phyloP scores from a whole-genome alignment of 2,888 invertebrate genomes.

The Phengaris alcon region DNA sequence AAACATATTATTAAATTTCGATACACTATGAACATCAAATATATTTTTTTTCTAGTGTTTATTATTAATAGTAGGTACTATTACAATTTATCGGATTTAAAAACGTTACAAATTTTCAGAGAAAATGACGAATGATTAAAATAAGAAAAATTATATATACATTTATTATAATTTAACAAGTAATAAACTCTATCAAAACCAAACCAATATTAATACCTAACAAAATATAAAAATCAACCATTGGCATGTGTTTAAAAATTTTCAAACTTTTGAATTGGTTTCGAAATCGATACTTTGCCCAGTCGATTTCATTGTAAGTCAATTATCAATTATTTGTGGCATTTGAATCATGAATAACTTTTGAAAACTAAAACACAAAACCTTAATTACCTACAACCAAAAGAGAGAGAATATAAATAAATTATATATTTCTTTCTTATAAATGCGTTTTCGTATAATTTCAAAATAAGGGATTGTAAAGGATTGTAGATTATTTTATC shows the following conservation, averaged over 20 bases:
- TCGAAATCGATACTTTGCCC: background rate
- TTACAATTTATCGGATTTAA: background rate
- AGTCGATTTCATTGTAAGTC: background rate
- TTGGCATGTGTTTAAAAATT: background rate
- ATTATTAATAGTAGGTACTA: background rate
- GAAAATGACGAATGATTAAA: background rate
- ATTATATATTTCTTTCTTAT: background rate
- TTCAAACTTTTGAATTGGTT: background rate
- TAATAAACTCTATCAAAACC: constrained; percentile 25
- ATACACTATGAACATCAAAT: background rate
- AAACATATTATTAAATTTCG: background rate
- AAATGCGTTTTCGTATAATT: background rate
- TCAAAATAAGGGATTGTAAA: background rate
- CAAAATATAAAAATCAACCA: constrained; percentile 8
- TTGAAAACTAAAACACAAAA: background rate
- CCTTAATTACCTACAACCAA: background rate
- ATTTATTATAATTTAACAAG: constrained; percentile 19
- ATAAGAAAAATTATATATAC: background rate
- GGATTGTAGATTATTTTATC: background rate
- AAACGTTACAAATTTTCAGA: background rate
- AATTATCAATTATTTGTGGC: background rate
- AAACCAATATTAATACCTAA: constrained; percentile 25
- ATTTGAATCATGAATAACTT: background rate
- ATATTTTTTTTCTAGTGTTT: too few relatives aligned
- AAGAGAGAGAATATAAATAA: background rate